These are phyloP conservation scores for Pogonus chalceus DNA, from an alignment of 1,140 invertebrate genomes.

Conservation along the genomic window DNA sequence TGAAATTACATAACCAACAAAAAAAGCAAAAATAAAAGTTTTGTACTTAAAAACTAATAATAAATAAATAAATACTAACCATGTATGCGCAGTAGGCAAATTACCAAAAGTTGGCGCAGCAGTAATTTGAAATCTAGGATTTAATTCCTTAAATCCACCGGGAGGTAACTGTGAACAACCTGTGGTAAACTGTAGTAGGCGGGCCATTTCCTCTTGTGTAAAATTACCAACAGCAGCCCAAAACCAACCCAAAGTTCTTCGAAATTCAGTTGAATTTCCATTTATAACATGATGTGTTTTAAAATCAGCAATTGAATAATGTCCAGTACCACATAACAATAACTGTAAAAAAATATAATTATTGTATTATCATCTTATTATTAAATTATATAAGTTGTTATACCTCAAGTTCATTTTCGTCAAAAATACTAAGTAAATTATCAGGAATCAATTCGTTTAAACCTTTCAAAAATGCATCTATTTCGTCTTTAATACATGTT, in stretches of 20 bases:
- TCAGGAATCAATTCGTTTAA: conserved; percentile 86
- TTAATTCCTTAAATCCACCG: conserved; percentile 78
- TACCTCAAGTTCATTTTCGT: conserved; percentile 93
- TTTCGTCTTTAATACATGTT: conserved; percentile 68
- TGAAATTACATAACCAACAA: conserved; percentile 6
- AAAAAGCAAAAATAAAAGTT: conserved; percentile 12
- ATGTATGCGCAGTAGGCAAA: conserved; percentile 87
- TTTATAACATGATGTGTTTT: conserved; percentile 78
- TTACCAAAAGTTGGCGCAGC: conserved; percentile 81
- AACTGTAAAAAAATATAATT: conserved; percentile 51
- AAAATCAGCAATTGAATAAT: conserved; percentile 84
- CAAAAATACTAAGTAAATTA: conserved; percentile 87
- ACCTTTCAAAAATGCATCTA: conserved; percentile 81
- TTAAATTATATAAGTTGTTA: conserved; percentile 14
- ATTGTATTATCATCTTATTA: background rate
- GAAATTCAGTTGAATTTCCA: conserved; percentile 73
- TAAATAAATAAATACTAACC: conserved; percentile 42
- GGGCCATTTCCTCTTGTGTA: conserved; percentile 85
- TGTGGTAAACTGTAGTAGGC: conserved; percentile 90
- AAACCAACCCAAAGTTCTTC: conserved; percentile 82
- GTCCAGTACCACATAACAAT: conserved; percentile 84
- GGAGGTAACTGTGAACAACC: conserved; percentile 85
- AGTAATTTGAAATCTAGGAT: conserved; percentile 84
- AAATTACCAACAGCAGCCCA: conserved; percentile 89
- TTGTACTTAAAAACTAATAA: conserved; percentile 11